Evolutionary conservation across 2,113 vertebrate species (phyloP), one percentile per base, ranked within the genome.

Genomic region (Gopherus evgoodei): DNA sequence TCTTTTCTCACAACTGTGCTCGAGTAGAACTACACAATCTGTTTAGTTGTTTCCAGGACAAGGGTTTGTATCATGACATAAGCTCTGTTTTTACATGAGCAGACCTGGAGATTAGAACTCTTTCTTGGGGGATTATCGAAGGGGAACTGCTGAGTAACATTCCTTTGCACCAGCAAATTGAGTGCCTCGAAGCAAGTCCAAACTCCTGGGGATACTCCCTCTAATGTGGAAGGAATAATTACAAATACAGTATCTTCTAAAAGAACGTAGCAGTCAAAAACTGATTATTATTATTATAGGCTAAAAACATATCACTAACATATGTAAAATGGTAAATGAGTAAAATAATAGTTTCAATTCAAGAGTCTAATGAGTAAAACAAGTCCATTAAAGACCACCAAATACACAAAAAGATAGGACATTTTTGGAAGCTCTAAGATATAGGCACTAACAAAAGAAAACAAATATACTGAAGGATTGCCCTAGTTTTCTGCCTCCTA

Each of bases 1-100:
- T 54, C 49, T 78, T 90, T 97, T 95, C 80, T 96, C 86, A 53
- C 44, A 93, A 81, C 79, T 87, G 3, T 93, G 86, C 35, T 59
- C 19, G 22, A 93, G 82, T 65, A 2, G 8, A 96, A 86, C 85
- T 75, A 11, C 44, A 47, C 81, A 86, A 90, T 93, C 85, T 93
- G 86, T 59, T 92, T 87, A 82, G 72, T 52, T 90, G 92, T 93
- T 91, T 92, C 90, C 12, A 25, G 47, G 59, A 76, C 93, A 88
- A 92, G 54, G 85, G 76, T 81, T 44, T 94, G 91, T n/a, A n/a
- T 69, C 94, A 83, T 79, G 31, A 79, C 92, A 8, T 13, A 80
- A 88, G 10, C 88, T 76, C 47, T 82, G 31, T 25, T n/a, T 76
- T 94, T 87, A 91, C 79, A 52, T 31, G 53, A 87, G 84, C 82